A percentile compares a stretch with the other conserved stretches of the same genome.
Evolutionary conservation across 2,888 invertebrate genomes (phyloP).

Genomic region (Subacronicta megacephala): DNA sequence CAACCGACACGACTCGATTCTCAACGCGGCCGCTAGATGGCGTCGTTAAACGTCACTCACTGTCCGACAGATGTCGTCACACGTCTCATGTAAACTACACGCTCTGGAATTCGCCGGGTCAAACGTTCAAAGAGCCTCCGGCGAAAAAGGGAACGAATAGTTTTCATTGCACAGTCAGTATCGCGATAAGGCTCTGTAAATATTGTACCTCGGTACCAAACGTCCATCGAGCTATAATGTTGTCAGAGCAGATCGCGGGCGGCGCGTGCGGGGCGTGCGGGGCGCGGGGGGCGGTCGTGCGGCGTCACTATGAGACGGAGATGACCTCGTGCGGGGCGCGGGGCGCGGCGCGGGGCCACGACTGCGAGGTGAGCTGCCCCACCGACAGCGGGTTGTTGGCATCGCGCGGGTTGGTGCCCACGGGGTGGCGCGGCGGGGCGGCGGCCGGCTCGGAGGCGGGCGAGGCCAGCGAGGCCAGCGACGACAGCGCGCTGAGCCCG

Average conservation of each 20-base stretch:
- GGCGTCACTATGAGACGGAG: constrained; percentile 83
- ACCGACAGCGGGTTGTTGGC: constrained; percentile 97
- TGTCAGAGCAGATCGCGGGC: constrained; percentile 44
- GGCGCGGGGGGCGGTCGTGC: constrained; percentile 50
- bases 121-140: constrained; percentile 32
- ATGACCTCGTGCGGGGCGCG: constrained; percentile 84
- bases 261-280: constrained; percentile 41
- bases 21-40: constrained; percentile 69
- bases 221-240: constrained; percentile 59
- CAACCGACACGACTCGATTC: constrained; percentile 78
- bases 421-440: constrained; percentile 92
- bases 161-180: constrained; percentile 39
- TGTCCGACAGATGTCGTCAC: constrained; percentile 64
- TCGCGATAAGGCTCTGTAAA: constrained; percentile 51
- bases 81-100: constrained; percentile 48
- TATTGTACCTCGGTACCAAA: constrained; percentile 59
- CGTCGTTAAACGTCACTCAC: constrained; percentile 57
- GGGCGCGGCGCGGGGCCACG: constrained; percentile 82
- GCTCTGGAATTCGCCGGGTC: constrained; percentile 47
- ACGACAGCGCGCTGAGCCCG: constrained; percentile 84
- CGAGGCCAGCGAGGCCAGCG: constrained; percentile 94
- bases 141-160: constrained; percentile 56
- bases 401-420: constrained; percentile 97
- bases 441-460: constrained; percentile 93
- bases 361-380: constrained; percentile 95